Evolutionary conservation across 2,113 vertebrate genomes (phyloP).

Genomic region (Clarias gariepinus): DNA sequence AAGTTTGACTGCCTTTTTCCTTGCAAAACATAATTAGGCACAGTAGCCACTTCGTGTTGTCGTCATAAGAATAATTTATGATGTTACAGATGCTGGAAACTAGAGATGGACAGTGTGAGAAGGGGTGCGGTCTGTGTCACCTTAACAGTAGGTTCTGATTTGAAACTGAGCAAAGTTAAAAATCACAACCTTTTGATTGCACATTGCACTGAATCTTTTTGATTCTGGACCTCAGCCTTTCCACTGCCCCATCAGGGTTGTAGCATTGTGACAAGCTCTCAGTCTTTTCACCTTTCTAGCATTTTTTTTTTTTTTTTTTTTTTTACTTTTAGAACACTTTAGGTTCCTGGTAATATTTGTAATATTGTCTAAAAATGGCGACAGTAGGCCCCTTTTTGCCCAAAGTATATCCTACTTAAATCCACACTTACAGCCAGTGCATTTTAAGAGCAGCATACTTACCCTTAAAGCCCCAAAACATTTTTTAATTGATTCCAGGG

Average conservation of each 20-base stretch:
- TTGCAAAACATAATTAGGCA: conserved; percentile 56
- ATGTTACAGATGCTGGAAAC: conserved; percentile 54
- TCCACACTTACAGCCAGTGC: conserved; percentile 23
- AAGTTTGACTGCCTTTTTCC: conserved; percentile 78
- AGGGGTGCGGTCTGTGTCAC: conserved; percentile 49
- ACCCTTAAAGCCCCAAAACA: not conserved
- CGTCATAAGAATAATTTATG: conserved; percentile 52
- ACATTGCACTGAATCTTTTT: conserved; percentile 47
- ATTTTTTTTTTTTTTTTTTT: conserved; percentile 20
- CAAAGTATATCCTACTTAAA: conserved; percentile 33
- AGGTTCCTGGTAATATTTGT: conserved; percentile 48
- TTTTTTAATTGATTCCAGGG: not conserved
- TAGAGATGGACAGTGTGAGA: conserved; percentile 50
- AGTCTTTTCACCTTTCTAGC: conserved; percentile 52
- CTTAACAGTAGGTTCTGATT: conserved; percentile 53
- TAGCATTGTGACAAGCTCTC: conserved; percentile 54
- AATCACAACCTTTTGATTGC: conserved; percentile 48
- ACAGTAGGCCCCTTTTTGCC: conserved; percentile 40
- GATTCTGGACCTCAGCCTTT: conserved; percentile 53
- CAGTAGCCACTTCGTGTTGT: conserved; percentile 60
- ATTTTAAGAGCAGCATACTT: conserved; percentile 27
- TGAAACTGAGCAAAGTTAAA: conserved; percentile 43
- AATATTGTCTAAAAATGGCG: conserved; percentile 55
- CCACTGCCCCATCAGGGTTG: conserved; percentile 55
- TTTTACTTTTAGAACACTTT: conserved; percentile 50